Percentiles rank a stretch among this genome's conserved stretches.
phyloP scores from a whole-genome alignment of 2,797 vertebrate genomes.

The Dicrostonyx torquatus region DNA sequence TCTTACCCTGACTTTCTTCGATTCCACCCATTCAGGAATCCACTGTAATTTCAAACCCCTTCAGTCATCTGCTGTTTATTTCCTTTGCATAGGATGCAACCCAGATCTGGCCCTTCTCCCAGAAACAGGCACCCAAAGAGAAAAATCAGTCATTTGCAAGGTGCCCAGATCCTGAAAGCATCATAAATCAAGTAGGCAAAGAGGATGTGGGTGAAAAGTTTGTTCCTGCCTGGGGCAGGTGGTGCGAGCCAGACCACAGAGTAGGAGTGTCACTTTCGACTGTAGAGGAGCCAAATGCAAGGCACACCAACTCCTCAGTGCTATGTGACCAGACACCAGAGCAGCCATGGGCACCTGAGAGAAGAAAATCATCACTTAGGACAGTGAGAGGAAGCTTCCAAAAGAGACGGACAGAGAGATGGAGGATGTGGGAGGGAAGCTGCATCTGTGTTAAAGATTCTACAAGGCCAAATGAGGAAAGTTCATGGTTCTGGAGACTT shows the following conservation, averaged over 20 bases:
- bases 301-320: not conserved
- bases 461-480: not conserved
- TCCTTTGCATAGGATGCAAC: not conserved
- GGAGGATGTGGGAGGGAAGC: not conserved
- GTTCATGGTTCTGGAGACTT: not conserved
- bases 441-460: not conserved
- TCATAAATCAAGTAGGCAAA: not conserved
- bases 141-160: not conserved
- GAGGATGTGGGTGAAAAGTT: not conserved
- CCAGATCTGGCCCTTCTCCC: constrained; percentile 8
- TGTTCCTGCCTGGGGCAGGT: not conserved
- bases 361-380: not conserved
- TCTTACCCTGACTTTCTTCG: not conserved
- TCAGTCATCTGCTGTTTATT: not conserved
- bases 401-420: not conserved
- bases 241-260: not conserved
- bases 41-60: not conserved
- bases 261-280: not conserved
- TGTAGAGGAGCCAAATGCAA: not conserved
- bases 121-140: not conserved
- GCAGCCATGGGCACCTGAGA: not conserved
- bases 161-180: not conserved
- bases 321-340: not conserved
- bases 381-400: not conserved
- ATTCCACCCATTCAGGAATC: not conserved